Base-by-base conservation (phyloP, 2,113 vertebrate genomes). In the Coreoperca whiteheadi region DNA sequence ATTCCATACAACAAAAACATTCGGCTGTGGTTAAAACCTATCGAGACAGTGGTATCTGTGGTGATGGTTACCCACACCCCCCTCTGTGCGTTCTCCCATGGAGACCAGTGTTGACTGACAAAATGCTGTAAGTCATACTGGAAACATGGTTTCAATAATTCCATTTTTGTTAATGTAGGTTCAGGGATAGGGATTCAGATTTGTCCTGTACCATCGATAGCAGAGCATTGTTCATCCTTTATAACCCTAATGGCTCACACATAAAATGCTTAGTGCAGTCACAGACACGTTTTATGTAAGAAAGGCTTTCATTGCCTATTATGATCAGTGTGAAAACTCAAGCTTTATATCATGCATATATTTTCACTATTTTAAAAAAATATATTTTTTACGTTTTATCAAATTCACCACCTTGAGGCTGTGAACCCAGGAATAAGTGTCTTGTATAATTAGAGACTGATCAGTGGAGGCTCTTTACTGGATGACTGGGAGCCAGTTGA, bases 381-480 rank as follows among this genome's bases (percentile, higher is more conserved):
- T n/a, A n/a, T 9, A 3, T 20, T 23, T 67, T 14, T 16, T 15
- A 41, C 0, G 8, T 32, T 28, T 43, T 28, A 25, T 64, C 8
- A 25, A 67, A 12, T 25, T 37, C 4, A n/a, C 37, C 39, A 21
- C 54, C 12, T 72, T 6, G 9, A 74, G 11, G 54, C 59, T 64
- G 65, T 46, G 75, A 84, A 63, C 5, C 50, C 12, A 56, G 37
- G 39, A 67, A 59, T 80, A 69, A 84, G 70, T 80, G 72, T 88
- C 61, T 76, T 51, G 54, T 64, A 37, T 81, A 87, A 88, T 88
- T 82, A 89, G 74, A 59, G 74, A n/a, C 59, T 32, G 41, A 85
- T 89, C 81, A 87, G 81, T 74, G 53, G 87, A 82, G 61, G 79
- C 88, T 87, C 83, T 87, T 90, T 67, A 82, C 70, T 25, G 79